Evolutionary conservation across 2,113 vertebrate species (phyloP), one percentile per base, ranked within the genome.

Genomic region (Grammomys surdaster): DNA sequence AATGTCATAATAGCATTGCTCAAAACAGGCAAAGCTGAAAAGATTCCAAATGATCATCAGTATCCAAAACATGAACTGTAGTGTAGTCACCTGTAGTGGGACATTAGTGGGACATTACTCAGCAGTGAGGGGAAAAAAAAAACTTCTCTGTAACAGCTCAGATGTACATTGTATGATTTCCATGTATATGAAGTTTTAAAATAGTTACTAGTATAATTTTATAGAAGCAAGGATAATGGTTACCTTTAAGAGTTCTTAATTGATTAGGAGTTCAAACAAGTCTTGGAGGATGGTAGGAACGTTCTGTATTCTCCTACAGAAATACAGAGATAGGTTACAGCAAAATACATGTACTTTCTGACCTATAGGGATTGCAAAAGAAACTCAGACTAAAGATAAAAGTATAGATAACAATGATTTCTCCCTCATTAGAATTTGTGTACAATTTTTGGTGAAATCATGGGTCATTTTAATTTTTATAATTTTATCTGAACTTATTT

Each of bases 21-120:
- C 78, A 90, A 89, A 90, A 65, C 70, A 56, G 58, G 58, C 43
- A 77, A 88, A 88, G 81, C 24, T 87, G 51, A 75, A 93, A 95
- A 76, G 3, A 43, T 96, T 75, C 17, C 67, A 89, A 67, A 89
- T 89, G 17, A 89, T 89, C 51, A 67, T 48, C 51, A 93, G 0
- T 36, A 89, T 3, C 40, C 43, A 80, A 88, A 56, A 65, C 24
- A 89, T 40, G 82, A 92, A 43, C 56, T 65, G 8, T 51, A 26
- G 5, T 46, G 91, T 16, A 60, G 19, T 60, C 67, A 76, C 10
- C 0, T 72, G 33, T n/a, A 77, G 58, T 26, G 22, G 60, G 7
- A 63, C 60, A 60, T 22, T 22, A 20, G 6, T 51, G 33, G 28
- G 76, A 72, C 85, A 75, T 69, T 67, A 87, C n/a, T 46, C 26